Base-by-base conservation (phyloP, 2,888 invertebrate genomes). In the Pristionchus maxplancki region DNA sequence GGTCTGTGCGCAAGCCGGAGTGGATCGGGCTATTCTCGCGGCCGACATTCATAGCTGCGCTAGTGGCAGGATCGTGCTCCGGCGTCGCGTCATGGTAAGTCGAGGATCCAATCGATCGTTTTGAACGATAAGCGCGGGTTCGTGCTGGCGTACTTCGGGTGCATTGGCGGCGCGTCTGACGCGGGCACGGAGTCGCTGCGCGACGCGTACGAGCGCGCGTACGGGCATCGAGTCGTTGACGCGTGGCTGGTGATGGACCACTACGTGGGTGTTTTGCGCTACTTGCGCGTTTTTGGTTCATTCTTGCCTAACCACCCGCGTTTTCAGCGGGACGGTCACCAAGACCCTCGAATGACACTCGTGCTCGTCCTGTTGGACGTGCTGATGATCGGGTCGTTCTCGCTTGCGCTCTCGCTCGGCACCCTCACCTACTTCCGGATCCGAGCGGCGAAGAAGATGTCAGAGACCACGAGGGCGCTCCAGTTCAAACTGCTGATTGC, bases 191-290 rank as follows among this genome's bases (percentile, higher is more conserved):
- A 74, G 17, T 0, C 28, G 3, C 1, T 74, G 20, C 20, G 20
- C 24, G 1, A 15, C 1, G 40, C 17, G 1, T 74, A 74, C n/a
- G 24, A 74, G 6, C n/a, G 24, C 0, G n/a, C 37, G 9, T 74
- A 74, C 24, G 71, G 71, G 0, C 20, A 24, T 6, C 24, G 40
- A 8, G 8, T 74, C 4, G 71, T 13, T 2, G 3, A 40, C 0
- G 71, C 40, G 9, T 74, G 71, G 71, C 40, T 37, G 6, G 71
- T 74, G 20, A 74, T 74, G 71, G 71, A 74, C 31, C 40, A 71
- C 17, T 71, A 9, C 8, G 67, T 71, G 2, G 20, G 34, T 71
- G 53, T 20, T 53, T n/a, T n/a, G n/a, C n/a, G n/a, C n/a, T n/a
- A n/a, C n/a, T n/a, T n/a, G n/a, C n/a, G n/a, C n/a, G n/a, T n/a